These are phyloP conservation scores for Ailuropoda melanoleuca DNA, from an alignment of 2,113 vertebrate genomes.

Conservation along the genomic window DNA sequence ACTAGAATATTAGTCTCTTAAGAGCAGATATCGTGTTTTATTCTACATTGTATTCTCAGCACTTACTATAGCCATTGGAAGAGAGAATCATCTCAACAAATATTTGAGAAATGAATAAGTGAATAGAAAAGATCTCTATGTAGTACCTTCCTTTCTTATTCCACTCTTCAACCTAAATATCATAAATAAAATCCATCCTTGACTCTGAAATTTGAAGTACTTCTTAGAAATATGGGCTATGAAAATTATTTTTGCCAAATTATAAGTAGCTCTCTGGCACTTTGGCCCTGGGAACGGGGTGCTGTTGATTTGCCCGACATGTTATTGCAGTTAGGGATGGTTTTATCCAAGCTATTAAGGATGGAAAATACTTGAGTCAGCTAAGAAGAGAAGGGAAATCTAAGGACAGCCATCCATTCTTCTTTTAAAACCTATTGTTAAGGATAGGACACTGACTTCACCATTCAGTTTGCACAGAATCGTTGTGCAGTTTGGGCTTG, in stretches of 20 bases:
- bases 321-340: background rate
- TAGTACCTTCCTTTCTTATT: background rate
- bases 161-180: background rate
- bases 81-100: background rate
- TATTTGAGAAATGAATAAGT: background rate
- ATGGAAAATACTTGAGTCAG: background rate
- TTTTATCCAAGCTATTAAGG: background rate
- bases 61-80: background rate
- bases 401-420: background rate
- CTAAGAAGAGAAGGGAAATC: background rate
- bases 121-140: background rate
- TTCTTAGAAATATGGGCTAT: background rate
- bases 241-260: background rate
- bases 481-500: conserved; percentile 66
- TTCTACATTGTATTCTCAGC: background rate
- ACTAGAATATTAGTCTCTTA: background rate
- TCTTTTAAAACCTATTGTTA: background rate
- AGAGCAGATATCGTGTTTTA: background rate
- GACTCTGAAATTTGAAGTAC: background rate
- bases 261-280: background rate
- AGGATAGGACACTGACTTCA: conserved; percentile 66
- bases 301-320: background rate
- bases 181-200: background rate
- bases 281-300: background rate
- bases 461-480: conserved; percentile 76